Conservation (phyloP, 2,888 invertebrate species). For the Lymantria monacha region DNA sequence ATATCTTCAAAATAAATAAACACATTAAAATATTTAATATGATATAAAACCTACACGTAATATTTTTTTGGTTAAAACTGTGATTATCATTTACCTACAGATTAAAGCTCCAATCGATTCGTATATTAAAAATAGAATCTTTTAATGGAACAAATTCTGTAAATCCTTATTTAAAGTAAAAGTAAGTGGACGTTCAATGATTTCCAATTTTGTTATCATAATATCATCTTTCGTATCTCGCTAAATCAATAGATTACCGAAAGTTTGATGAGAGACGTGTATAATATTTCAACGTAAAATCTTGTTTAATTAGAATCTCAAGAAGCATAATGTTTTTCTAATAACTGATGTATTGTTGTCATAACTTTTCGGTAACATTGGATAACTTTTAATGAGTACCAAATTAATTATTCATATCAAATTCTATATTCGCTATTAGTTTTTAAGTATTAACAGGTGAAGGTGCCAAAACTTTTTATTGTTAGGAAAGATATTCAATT, state of each 20-base stretch:
- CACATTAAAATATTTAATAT: too few species aligned
- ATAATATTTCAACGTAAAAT: not conserved
- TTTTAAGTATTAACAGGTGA: not conserved
- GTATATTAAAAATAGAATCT: too few species aligned
- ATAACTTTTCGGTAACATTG: conserved; percentile 7
- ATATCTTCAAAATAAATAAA: too few species aligned
- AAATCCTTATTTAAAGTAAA: not conserved
- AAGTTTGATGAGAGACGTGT: not conserved
- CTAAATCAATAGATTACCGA: not conserved
- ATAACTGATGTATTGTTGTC: conserved; percentile 18
- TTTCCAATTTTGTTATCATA: not conserved
- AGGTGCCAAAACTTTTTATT: too few species aligned
- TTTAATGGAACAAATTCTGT: too few species aligned
- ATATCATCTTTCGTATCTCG: too few species aligned
- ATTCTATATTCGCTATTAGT: conserved; percentile 5
- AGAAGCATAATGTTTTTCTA: conserved; percentile 1
- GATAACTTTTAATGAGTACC: conserved; percentile 24
- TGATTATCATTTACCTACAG: too few species aligned
- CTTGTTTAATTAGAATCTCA: not conserved
- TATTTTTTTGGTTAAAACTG: too few species aligned
- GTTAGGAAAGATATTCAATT: too few species aligned
- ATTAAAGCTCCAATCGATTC: too few species aligned
- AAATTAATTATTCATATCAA: conserved; percentile 4
- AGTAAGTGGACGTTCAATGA: not conserved
- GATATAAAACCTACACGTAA: too few species aligned